A percentile compares a stretch with the other conserved stretches of the same genome.
Conservation (phyloP, 2,113 vertebrate genomes). For the Hemiscyllium ocellatum region DNA sequence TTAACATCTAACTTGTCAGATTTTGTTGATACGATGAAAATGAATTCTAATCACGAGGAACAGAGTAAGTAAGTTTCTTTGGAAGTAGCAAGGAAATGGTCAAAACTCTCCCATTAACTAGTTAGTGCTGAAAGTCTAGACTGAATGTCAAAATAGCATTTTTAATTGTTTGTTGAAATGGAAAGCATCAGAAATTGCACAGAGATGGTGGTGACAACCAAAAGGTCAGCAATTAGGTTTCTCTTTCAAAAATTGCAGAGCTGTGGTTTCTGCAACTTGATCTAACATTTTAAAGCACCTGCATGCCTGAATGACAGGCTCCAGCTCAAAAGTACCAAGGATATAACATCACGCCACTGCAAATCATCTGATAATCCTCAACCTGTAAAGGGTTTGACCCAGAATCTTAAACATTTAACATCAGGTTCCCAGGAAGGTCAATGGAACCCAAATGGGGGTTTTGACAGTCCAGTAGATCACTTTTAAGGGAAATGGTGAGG, state of each 20-base stretch:
- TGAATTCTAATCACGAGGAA: neutral
- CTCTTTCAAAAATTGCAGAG: neutral
- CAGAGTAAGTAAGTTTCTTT: neutral
- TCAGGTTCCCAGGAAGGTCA: neutral
- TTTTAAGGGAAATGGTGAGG: neutral
- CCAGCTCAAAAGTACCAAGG: neutral
- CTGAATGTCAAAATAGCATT: neutral
- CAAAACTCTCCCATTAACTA: neutral
- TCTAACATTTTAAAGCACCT: conserved; percentile 19
- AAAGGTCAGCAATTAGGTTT: conserved; percentile 2
- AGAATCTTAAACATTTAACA: neutral
- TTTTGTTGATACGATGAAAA: neutral
- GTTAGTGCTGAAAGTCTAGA: neutral
- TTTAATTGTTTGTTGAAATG: neutral
- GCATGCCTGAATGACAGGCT: conserved; percentile 9
- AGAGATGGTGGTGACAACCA: neutral
- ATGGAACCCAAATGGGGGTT: neutral
- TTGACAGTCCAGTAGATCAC: neutral
- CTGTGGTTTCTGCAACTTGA: neutral
- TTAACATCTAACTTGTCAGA: neutral
- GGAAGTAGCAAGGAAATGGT: neutral
- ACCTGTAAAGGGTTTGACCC: neutral
- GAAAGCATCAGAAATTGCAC: neutral
- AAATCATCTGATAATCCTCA: neutral
- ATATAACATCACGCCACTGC: neutral